Conservation (phyloP, 2,888 invertebrate species). For the Atethmia centrago region DNA sequence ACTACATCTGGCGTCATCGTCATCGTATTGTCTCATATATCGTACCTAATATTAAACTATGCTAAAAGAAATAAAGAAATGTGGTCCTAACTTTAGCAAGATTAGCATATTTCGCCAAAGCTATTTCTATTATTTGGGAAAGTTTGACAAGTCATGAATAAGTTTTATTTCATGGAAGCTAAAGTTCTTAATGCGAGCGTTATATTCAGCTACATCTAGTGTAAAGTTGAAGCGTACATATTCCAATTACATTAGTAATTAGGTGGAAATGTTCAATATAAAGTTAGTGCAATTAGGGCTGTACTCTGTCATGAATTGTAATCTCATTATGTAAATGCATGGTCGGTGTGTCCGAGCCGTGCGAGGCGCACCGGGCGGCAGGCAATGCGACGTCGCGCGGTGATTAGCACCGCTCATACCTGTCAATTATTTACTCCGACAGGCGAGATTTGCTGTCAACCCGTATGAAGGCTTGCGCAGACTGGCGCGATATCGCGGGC, state of each 20-base stretch:
- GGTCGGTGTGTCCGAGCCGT: conserved; percentile 40
- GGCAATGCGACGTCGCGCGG: conserved; percentile 41
- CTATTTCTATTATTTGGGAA: conserved; percentile 47
- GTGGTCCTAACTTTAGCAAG: conserved; percentile 26
- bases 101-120: conserved; percentile 44
- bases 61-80: conserved; percentile 15
- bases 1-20: conserved; percentile 14
- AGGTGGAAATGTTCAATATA: conserved; percentile 47
- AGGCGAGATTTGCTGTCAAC: conserved; percentile 55
- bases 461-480: no score
- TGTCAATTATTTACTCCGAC: conserved; percentile 68
- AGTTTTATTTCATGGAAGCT: conserved; percentile 34
- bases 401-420: conserved; percentile 71
- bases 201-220: conserved; percentile 30
- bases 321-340: conserved; percentile 76
- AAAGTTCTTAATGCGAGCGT: conserved; percentile 28
- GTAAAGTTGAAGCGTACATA: conserved; percentile 38
- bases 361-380: conserved; percentile 44
- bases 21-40: conserved; percentile 18
- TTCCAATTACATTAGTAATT: conserved; percentile 54
- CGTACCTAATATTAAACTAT: conserved; percentile 4
- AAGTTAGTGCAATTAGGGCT: conserved; percentile 67
- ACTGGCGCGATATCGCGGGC: no score
- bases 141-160: conserved; percentile 48
- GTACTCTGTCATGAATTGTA: conserved; percentile 75